A percentile compares a stretch with the other conserved stretches of the same genome.
Conservation (phyloP, 2,888 invertebrate species). For the Cylloceria caligata region DNA sequence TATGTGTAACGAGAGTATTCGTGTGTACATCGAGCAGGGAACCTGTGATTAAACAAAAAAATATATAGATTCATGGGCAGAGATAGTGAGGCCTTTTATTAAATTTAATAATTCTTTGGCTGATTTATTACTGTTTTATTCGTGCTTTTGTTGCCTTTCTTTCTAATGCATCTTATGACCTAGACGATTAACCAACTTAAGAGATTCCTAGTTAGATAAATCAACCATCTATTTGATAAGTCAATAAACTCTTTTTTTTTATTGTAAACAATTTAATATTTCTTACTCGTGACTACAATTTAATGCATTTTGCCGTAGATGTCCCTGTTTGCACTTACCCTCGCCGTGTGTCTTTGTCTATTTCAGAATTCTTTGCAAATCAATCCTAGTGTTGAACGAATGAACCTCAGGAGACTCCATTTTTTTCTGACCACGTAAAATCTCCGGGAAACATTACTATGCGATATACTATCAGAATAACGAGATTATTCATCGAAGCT, state of each 20-base stretch:
- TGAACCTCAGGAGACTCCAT: neutral
- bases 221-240: no score
- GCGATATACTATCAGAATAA: constrained; percentile 46
- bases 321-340: neutral
- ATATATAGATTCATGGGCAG: neutral
- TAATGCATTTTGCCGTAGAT: neutral
- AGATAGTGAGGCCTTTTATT: neutral
- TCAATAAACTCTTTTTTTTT: no score
- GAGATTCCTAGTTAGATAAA: no score
- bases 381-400: constrained; percentile 3
- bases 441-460: constrained; percentile 19
- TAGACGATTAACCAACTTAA: no score
- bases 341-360: constrained; percentile 1
- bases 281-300: neutral
- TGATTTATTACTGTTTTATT: neutral
- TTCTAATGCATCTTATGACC: no score
- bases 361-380: constrained; percentile 29
- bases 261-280: no score
- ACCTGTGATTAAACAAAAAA: neutral
- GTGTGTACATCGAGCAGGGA: no score
- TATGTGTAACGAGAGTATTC: no score
- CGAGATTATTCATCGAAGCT: constrained; percentile 59
- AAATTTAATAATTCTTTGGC: neutral
- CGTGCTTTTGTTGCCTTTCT: neutral
- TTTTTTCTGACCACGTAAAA: constrained; percentile 13